Percentiles rank a stretch among this genome's conserved stretches.
Conservation (phyloP, 2,888 invertebrate genomes). For the Dynastes tityus region DNA sequence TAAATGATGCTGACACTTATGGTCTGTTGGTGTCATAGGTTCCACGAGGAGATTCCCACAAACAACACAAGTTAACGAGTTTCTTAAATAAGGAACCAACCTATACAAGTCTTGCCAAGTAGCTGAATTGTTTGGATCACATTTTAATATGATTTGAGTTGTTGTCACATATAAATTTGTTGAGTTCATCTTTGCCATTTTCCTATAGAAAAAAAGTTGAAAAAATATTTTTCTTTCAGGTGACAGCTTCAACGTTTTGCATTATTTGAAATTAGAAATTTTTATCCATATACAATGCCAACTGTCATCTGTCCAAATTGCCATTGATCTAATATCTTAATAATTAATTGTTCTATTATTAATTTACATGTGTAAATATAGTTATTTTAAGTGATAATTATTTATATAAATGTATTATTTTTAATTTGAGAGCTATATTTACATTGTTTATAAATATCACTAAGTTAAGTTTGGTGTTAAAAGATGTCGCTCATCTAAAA, state of each 20-base stretch:
- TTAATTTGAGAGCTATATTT: neutral
- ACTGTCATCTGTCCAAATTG: conserved; percentile 18
- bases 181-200: conserved; percentile 78
- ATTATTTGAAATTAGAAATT: conserved; percentile 43
- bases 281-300: conserved; percentile 11
- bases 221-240: conserved; percentile 32
- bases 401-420: no score
- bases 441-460: no score
- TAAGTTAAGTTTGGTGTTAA: no score
- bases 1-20: conserved; percentile 91
- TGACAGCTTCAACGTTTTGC: conserved; percentile 44
- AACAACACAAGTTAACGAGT: conserved; percentile 91
- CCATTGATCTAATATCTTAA: conserved; percentile 7
- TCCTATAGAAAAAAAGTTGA: conserved; percentile 31
- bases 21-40: conserved; percentile 85
- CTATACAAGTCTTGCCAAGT: conserved; percentile 88
- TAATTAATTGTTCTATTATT: neutral
- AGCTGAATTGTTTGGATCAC: conserved; percentile 80
- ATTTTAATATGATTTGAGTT: conserved; percentile 84
- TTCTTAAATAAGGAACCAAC: conserved; percentile 87
- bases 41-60: conserved; percentile 88
- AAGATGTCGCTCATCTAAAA: no score
- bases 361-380: neutral
- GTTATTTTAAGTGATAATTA: neutral
- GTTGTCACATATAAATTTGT: conserved; percentile 87